phyloP scores from a whole-genome alignment of 2,113 vertebrate genomes.

The Mesembrinibis cayennensis region DNA sequence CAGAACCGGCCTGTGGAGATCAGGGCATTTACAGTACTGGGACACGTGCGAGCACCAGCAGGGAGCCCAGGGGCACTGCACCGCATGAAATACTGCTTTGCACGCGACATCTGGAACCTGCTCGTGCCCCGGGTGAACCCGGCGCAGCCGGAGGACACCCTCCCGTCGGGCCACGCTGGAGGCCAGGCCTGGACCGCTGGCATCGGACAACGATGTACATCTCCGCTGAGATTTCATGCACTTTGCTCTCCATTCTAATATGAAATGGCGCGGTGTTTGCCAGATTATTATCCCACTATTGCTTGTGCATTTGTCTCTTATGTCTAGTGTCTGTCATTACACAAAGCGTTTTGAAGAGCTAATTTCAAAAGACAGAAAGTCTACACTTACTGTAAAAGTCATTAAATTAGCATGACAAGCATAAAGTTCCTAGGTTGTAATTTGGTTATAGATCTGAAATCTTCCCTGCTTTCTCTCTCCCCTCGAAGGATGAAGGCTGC shows the following conservation, averaged over 20 bases:
- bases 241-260: conserved; percentile 48
- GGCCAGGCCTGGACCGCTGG: neutral
- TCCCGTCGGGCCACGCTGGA: neutral
- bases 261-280: conserved; percentile 54
- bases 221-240: neutral
- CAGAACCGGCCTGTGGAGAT: neutral
- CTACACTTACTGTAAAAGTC: conserved; percentile 71
- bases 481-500: conserved; percentile 31
- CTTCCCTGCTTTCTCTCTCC: conserved; percentile 40
- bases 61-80: neutral
- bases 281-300: conserved; percentile 63
- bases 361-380: conserved; percentile 74
- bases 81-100: neutral
- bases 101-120: neutral
- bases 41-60: neutral
- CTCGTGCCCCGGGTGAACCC: neutral
- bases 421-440: conserved; percentile 66
- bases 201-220: neutral
- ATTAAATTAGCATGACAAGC: conserved; percentile 72
- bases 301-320: conserved; percentile 65
- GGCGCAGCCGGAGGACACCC: neutral
- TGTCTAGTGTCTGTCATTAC: conserved; percentile 73
- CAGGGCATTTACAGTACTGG: neutral
- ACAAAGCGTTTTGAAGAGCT: conserved; percentile 71
- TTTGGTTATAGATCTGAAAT: conserved; percentile 70